Percentiles rank a stretch among this genome's conserved stretches.
Conservation (phyloP, 2,113 vertebrate species). For the Tetraodon nigroviridis region DNA sequence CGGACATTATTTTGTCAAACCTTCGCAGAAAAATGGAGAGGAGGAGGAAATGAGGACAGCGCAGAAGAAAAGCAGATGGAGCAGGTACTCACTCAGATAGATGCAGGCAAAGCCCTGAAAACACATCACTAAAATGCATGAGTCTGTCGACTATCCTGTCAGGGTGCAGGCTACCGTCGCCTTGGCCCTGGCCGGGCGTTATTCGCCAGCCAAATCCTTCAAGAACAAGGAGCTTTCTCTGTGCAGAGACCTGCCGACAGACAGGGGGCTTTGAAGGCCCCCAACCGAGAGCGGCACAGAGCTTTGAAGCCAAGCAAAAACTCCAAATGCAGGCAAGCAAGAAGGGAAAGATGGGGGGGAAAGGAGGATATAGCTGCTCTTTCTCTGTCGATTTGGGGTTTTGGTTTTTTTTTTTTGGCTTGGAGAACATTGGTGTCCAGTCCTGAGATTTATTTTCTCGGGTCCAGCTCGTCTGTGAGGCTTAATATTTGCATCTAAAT, state of each 20-base stretch:
- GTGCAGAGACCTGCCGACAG: slow-evolving; percentile 79
- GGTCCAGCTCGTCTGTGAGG: slow-evolving; percentile 5
- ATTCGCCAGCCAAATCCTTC: slow-evolving; percentile 79
- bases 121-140: slow-evolving; percentile 53
- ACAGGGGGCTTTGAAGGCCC: slow-evolving; percentile 80
- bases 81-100: slow-evolving; percentile 60
- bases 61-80: slow-evolving; percentile 34
- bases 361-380: slow-evolving; percentile 39
- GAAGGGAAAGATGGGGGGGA: slow-evolving; percentile 61
- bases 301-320: slow-evolving; percentile 79
- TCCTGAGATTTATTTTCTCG: neutral
- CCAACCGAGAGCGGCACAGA: slow-evolving; percentile 76
- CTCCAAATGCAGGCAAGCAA: slow-evolving; percentile 64
- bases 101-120: slow-evolving; percentile 48
- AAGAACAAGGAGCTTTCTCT: slow-evolving; percentile 79
- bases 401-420: slow-evolving; percentile 3
- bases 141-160: slow-evolving; percentile 55
- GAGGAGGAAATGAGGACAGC: slow-evolving; percentile 18
- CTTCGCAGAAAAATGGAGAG: neutral
- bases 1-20: too few relatives aligned
- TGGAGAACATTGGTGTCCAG: neutral
- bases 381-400: slow-evolving; percentile 33
- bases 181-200: slow-evolving; percentile 69
- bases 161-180: slow-evolving; percentile 57
- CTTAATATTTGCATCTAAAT: neutral